These are phyloP conservation scores for Terrapene triunguis DNA, from an alignment of 2,113 vertebrate genomes.

Conservation along the genomic window DNA sequence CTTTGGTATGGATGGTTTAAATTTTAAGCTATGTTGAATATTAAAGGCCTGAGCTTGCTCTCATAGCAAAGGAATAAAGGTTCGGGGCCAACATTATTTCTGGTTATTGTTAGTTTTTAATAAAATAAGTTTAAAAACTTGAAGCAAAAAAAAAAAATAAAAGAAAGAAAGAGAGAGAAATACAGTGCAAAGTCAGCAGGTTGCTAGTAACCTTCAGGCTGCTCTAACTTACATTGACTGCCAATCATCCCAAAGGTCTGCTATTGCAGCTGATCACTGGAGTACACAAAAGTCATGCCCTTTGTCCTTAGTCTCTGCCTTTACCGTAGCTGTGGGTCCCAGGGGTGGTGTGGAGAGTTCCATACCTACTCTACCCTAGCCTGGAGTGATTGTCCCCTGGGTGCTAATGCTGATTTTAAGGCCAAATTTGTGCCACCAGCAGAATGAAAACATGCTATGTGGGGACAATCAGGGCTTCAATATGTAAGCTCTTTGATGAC, in stretches of 20 bases:
- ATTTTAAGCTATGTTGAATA: constrained; percentile 43
- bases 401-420: neutral
- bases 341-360: neutral
- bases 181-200: neutral
- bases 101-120: neutral
- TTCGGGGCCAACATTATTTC: neutral
- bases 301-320: neutral
- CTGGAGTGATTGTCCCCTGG: neutral
- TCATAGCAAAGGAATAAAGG: neutral
- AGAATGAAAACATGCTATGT: neutral
- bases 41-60: neutral
- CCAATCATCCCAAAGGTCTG: neutral
- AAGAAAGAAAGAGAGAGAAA: neutral
- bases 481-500: neutral
- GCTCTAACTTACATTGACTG: neutral
- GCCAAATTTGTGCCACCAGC: neutral
- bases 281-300: neutral
- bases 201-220: neutral
- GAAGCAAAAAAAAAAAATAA: neutral
- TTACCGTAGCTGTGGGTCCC: neutral
- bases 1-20: constrained; percentile 26
- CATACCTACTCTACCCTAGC: neutral
- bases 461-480: neutral
- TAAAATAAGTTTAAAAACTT: neutral
- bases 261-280: neutral